These are phyloP conservation scores for Actinostola sp. DNA, from an alignment of 92 coral and sea anemone species.

Conservation along the genomic window DNA sequence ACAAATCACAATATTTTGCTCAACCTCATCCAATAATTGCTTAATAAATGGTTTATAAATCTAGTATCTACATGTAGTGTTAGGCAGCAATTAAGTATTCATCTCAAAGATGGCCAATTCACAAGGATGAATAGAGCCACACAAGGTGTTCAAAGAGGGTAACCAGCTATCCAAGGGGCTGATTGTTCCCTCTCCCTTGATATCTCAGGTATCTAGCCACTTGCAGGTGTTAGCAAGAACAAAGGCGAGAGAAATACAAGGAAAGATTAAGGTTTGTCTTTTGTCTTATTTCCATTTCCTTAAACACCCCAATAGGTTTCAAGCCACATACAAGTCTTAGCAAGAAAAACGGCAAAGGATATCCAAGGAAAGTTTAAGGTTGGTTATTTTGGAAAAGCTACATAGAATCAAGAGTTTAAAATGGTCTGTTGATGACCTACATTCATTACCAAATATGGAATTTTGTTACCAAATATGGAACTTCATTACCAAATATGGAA, in stretches of 20 bases:
- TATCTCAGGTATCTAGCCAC: conserved; percentile 81
- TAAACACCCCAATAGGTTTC: conserved; percentile 68
- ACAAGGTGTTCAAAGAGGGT: too few species aligned
- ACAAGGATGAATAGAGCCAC: too few species aligned
- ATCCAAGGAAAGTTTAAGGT: conserved; percentile 89
- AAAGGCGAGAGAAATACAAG: conserved; percentile 97
- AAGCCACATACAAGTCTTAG: conserved; percentile 93
- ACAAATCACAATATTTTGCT: too few species aligned
- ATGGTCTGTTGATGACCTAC: too few species aligned
- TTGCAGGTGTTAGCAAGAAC: conserved; percentile 97
- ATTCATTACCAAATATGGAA: too few species aligned
- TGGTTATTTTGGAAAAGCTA: conserved; percentile 48
- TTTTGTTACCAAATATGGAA: too few species aligned
- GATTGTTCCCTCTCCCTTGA: conserved; percentile 22
- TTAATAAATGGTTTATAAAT: too few species aligned
- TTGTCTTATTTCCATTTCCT: conserved; percentile 40
- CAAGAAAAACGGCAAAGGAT: conserved; percentile 89
- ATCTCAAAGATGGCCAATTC: too few species aligned
- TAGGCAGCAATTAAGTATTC: too few species aligned
- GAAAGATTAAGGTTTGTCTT: conserved; percentile 93
- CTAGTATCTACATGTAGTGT: too few species aligned
- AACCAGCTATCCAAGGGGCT: conserved; percentile 6
- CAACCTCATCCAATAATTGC: too few species aligned
- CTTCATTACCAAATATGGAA: too few species aligned
- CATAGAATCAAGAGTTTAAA: not conserved